Base-by-base conservation (phyloP, 2,888 invertebrate genomes). In the Oxystoma pomonae region DNA sequence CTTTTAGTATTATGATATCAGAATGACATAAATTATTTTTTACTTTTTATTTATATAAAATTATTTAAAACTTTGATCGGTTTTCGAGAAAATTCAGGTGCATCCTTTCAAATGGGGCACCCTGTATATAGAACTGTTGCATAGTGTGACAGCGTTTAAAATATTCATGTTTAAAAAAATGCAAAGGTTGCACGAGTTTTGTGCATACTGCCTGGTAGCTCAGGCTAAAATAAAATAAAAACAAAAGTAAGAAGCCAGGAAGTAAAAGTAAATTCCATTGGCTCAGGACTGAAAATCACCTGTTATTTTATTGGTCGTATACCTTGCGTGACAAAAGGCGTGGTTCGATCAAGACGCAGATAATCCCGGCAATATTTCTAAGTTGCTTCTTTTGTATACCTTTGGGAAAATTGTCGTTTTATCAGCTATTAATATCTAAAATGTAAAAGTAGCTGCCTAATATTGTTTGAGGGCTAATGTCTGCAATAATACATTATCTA, bases 291-390 rank as follows among this genome's bases (percentile, higher is more conserved):
- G 35, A 35, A 35, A 22, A 57, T 60, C 53, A 59, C 61, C 61
- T 61, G 61, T 56, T 57, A 49, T 73, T 74, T 70, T 69, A 78
- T 79, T 79, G 78, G 78, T 72, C 74, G 71, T 67, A 68, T 69
- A 70, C 74, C 75, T 79, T 76, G 77, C 79, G 77, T 79, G 79
- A 77, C 78, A 73, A 68, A 68, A 74, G 78, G 78, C 77, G 78
- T 74, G 70, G 71, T 63, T 58, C 21, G 70, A 72, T 71, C 69
- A 72, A 73, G 72, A 72, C 71, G 65, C 58, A 62, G 72, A 72
- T 71, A 71, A 70, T 67, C 58, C 62, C 65, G 53, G 67, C 70
- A 71, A 72, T 72, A 71, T 69, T 65, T 55, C 69, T 70, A 68
- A 72, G 72, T 69, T 64, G 62, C 67, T 70, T 68, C 69, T 69